A percentile compares a stretch with the other conserved stretches of the same genome.
Conservation (phyloP, 2,113 vertebrate genomes). For the Gymnogyps californianus region DNA sequence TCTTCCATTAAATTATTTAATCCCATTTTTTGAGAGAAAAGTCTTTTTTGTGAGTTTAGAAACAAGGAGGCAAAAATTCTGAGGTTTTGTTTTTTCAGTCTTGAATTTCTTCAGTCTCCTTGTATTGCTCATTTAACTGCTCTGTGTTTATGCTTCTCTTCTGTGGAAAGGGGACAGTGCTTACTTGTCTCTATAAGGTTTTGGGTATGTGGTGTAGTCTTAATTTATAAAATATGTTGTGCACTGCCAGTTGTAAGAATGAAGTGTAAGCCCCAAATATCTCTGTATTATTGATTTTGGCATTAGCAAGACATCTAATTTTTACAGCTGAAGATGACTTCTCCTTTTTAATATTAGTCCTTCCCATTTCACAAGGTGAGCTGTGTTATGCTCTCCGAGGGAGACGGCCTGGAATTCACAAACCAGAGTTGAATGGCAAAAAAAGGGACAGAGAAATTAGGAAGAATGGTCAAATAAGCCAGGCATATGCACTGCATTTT, state of each 20-base stretch:
- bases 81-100: background rate
- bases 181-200: background rate
- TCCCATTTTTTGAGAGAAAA: background rate
- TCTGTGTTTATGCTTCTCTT: background rate
- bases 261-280: background rate
- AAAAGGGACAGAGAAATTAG: background rate
- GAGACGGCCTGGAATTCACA: background rate
- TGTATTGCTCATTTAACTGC: background rate
- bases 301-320: background rate
- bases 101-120: background rate
- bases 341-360: background rate
- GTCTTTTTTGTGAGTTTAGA: background rate
- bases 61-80: background rate
- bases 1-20: conserved; percentile 15
- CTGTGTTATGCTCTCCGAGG: background rate
- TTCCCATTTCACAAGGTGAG: background rate
- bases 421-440: background rate
- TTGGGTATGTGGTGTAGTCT: background rate
- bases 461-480: background rate
- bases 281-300: background rate
- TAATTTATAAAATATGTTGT: background rate
- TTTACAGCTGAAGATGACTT: background rate
- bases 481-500: background rate
- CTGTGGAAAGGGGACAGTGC: background rate
- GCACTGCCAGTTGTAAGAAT: background rate